Evolutionary conservation across 2,797 vertebrate genomes (phyloP), one percentile per base, ranked within the genome.

Genomic region (Melanotaenia parkinsoni): DNA sequence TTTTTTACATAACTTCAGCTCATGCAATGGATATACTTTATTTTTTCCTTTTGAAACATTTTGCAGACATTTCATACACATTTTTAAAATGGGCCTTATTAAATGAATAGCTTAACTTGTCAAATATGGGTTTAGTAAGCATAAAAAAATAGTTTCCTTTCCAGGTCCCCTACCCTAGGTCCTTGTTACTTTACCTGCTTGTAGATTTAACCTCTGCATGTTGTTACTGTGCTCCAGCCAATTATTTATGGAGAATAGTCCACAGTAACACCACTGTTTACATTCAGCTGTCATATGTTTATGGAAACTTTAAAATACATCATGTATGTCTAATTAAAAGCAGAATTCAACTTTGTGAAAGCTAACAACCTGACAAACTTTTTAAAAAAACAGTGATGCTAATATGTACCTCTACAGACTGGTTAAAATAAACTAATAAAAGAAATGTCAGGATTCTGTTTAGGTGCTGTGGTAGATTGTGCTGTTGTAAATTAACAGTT

Each of bases 1-100:
- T 47, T 47, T 50, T 9, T 2, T 22, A 72, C 58, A 62, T 62
- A 81, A 53, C 68, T 78, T 45, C 70, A 65, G 47, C 59, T 60
- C 64, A 38, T 59, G 63, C 79, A 80, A 8, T 1, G 37, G 16
- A 30, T 18, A 18, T 60, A 5, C 13, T 14, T 38, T 8, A 1
- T 13, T 59, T 37, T 59, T 24, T 51, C 9, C 45, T 54, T 54
- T 53, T 22, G n/a, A 51, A 22, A 51, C 9, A 54, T 13, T 28
- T 16, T 30, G 28, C 26, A 28, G 13, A 56, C 53, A 30, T 30
- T 56, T 56, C 26, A 28, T 2, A 28, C 13, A 8, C 1, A 30
- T 28, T 12, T 24, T 14, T 14, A 13, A 26, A 28, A 54, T 12
- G 5, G 26, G 13, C 13, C 26, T 51, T 16, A n/a, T 6, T 30